Conservation (phyloP, 2,113 vertebrate species). For the Neodon shergylaensis region DNA sequence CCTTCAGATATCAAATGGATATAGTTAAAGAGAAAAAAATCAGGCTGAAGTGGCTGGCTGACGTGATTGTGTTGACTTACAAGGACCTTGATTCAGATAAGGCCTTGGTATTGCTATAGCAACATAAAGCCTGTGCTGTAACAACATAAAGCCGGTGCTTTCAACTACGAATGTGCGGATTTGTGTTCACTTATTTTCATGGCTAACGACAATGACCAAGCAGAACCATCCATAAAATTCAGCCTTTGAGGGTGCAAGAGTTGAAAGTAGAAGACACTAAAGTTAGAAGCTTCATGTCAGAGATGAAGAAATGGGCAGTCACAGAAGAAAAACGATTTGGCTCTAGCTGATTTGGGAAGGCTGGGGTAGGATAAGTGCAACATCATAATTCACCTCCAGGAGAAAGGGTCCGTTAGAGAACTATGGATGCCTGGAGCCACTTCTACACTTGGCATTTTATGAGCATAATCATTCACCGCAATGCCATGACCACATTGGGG, state of each 20-base stretch:
- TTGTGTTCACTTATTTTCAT: slow-evolving; percentile 5
- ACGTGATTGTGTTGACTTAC: slow-evolving; percentile 64
- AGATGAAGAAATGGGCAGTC: neutral
- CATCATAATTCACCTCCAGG: neutral
- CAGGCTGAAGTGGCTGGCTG: slow-evolving; percentile 62
- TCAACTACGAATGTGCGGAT: neutral
- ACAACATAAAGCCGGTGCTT: slow-evolving; percentile 73
- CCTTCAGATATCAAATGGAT: slow-evolving; percentile 56
- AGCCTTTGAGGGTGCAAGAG: neutral
- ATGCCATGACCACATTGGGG: neutral
- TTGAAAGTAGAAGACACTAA: neutral
- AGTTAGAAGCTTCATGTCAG: neutral
- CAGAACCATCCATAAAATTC: neutral
- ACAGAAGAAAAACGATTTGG: neutral
- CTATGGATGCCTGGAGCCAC: neutral
- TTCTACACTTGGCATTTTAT: slow-evolving; percentile 20
- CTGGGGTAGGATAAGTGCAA: neutral
- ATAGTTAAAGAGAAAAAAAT: slow-evolving; percentile 51
- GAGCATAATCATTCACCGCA: neutral
- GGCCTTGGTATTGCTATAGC: slow-evolving; percentile 82
- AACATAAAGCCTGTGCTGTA: slow-evolving; percentile 76
- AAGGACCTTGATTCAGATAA: slow-evolving; percentile 51
- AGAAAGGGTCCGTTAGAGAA: neutral
- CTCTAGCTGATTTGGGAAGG: neutral
- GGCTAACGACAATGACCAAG: neutral